Evolutionary conservation across 1,140 invertebrate genomes (phyloP), one percentile per base, ranked within the genome.

Genomic region (Vanessa tameamea): DNA sequence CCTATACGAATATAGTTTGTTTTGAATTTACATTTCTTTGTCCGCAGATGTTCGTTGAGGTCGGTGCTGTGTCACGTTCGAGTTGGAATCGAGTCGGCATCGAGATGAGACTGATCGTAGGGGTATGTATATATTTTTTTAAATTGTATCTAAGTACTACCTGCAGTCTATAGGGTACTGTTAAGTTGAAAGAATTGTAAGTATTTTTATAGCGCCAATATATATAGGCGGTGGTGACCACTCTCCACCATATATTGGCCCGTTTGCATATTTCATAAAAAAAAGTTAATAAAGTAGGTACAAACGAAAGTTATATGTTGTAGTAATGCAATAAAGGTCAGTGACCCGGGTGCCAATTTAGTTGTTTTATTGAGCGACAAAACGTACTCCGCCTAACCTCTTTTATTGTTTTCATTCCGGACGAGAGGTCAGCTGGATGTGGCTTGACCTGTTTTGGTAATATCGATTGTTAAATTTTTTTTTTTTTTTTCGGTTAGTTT

Each of bases 351-450:
- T 26, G 31, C 47, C 74, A 79, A 76, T 79, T 76, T 78, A 68
- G 73, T 37, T 57, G 63, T 74, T 69, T 73, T 76, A 76, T 76
- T 64, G 77, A 51, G 63, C 75, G 75, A 72, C 70, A 59, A 69
- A 72, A 61, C 66, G 48, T 26, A 57, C 59, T 72, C 65, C 71
- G 76, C 78, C 74, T 72, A 74, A 64, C 48, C 37, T 12, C 47
- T 61, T 64, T 64, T 71, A 64, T 53, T 71, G 61, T 57, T 59
- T 69, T 59, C 43, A 20, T 47, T 26, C 6, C 51, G 20, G 48
- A 51, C 50, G n/a, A 31, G 31, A 26, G 51, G 37, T 65, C 37
- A 9, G 26, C 48, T 68, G 65, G 65, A 68, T 53, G 65, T 15
- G 65, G 5, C 26, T 43, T 64, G 37, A 43, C 37, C 37, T 43